Evolutionary conservation across 1,140 invertebrate genomes (phyloP), one percentile per base, ranked within the genome.

Genomic region (Pachypsylla venusta): DNA sequence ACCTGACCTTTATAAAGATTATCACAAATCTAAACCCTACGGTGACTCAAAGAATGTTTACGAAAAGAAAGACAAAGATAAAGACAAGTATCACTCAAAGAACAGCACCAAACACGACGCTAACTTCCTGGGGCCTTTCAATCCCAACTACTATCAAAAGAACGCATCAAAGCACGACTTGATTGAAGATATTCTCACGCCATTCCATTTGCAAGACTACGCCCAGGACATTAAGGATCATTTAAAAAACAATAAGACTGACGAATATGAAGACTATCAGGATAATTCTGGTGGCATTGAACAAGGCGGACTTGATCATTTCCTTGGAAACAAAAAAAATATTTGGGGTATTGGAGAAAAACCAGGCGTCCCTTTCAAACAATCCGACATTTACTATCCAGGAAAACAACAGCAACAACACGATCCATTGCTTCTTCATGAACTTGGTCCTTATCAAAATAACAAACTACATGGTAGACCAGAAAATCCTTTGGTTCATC

Each of bases 71-170:
- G 57, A 59, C 22, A 48, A 40, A 25, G 40, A 48, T 24, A 59
- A 48, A 27, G 39, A 40, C 19, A 40, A 59, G 25, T 59, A 59
- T 26, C 48, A 48, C 25, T 13, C 25, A 22, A 59, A 59, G 48
- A 59, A 59, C 12, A 48, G 39, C 28, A 53, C 20, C 14, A 26
- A 57, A 57, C 25, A 26, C 12, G 56, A 16, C 39, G 39, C 2
- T 22, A 48, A 48, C 42, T 60, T 64, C 55, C 62, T 64, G 20
- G 62, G 62, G n/a, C 62, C 64, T 53, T 63, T 58, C 57, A 64
- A 64, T 48, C 62, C 64, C 16, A 54, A 64, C 57, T 57, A 48
- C 27, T 58, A 30, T 2, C 28, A 25, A 60, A 64, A 64, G 40
- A 59, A 53, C 57, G 53, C 59, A 5, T 30, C 26, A 4, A 60